Conservation (phyloP, 1,140 invertebrate species). For the Drosophila busckii region DNA sequence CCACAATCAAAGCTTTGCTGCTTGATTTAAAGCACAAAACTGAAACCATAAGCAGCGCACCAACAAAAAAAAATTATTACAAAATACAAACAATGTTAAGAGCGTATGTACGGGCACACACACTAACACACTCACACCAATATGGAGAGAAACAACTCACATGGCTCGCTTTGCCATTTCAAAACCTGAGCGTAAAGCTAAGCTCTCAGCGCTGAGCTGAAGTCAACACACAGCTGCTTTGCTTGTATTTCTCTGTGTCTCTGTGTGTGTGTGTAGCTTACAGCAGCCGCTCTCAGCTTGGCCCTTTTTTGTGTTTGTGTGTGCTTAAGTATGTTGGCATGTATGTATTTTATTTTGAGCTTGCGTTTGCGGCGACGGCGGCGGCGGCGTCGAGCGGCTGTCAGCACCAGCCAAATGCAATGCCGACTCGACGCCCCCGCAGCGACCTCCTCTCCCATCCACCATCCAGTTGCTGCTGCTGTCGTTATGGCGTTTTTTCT, state of each 20-base stretch:
- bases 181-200: slow-evolving; percentile 11
- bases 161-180: slow-evolving; percentile 8
- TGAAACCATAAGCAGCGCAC: slow-evolving; percentile 26
- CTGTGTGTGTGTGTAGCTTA: no score
- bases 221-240: no score
- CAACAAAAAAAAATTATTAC: slow-evolving; percentile 29
- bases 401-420: slow-evolving; percentile 6
- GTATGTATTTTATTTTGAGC: slow-evolving; percentile 14
- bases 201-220: slow-evolving; percentile 11
- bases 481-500: slow-evolving; percentile 17
- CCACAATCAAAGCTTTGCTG: no score
- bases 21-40: slow-evolving; percentile 29
- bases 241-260: no score
- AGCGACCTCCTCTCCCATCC: no score
- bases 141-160: slow-evolving; percentile 10
- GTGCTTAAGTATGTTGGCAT: no score
- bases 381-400: neutral
- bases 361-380: slow-evolving; percentile 10
- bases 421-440: slow-evolving; percentile 15
- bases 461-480: slow-evolving; percentile 24
- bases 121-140: neutral
- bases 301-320: no score
- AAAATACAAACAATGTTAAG: slow-evolving; percentile 41
- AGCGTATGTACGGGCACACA: slow-evolving; percentile 13
- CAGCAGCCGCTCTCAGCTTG: neutral